These are phyloP conservation scores for Anoplophora glabripennis DNA, from an alignment of 1,140 invertebrate genomes.

Conservation along the genomic window DNA sequence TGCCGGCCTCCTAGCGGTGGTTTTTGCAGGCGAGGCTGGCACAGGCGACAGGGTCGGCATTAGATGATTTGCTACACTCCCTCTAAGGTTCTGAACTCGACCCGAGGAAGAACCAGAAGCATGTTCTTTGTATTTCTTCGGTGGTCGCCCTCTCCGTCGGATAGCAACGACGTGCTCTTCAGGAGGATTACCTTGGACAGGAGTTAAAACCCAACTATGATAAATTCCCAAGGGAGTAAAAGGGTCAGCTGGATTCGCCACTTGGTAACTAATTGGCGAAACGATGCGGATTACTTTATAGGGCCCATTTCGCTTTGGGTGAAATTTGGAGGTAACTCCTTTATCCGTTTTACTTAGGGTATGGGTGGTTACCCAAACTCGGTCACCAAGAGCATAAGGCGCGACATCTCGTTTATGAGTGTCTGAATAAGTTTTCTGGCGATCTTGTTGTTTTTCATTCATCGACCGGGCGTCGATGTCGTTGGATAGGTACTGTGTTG, in stretches of 20 bases:
- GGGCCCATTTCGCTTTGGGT: conserved; percentile 43
- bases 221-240: neutral
- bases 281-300: conserved; percentile 26
- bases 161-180: neutral
- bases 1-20: no score
- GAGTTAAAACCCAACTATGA: neutral
- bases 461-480: conserved; percentile 29
- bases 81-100: no score
- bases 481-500: no score
- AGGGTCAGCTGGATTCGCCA: neutral
- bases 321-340: conserved; percentile 21
- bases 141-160: neutral
- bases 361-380: conserved; percentile 38
- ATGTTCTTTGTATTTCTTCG: no score
- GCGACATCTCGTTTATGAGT: no score
- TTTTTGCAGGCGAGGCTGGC: no score
- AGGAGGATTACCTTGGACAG: neutral
- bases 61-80: no score
- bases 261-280: neutral
- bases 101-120: no score
- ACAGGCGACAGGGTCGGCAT: no score
- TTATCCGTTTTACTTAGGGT: conserved; percentile 30
- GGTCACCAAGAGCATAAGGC: conserved; percentile 16
- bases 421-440: conserved; percentile 15
- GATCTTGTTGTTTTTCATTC: conserved; percentile 28